Base-by-base conservation (phyloP, 2,113 vertebrate species). In the Cromileptes altivelis region DNA sequence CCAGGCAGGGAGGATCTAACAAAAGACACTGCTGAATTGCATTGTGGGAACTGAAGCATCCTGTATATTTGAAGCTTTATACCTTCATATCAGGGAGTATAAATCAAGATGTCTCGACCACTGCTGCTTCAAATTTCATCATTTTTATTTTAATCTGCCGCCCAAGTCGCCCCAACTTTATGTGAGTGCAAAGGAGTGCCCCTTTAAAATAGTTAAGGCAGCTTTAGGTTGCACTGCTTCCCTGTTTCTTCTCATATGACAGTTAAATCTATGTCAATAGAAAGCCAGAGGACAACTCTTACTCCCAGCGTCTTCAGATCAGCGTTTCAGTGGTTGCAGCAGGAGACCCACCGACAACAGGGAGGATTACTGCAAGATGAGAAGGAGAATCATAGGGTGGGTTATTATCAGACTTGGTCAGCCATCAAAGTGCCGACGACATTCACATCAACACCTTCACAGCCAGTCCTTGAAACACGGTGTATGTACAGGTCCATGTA, bases 361-460 rank as follows among this genome's bases (percentile, higher is more conserved):
- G 4, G 27, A 33, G 82, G 80, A 88, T 92, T 85, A 87, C 18
- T 57, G 67, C n/a, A 70, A 70, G 57, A 86, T 88, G 67, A 92
- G 67, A 79, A 45, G 68, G 58, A 89, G 52, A 89, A 75, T 89
- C 64, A 61, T 23, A 42, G 50, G n/a, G 6, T 3, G 4, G 8
- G 14, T 56, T 78, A 57, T 76, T 50, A 73, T 70, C 75, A 80
- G 65, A 56, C 65, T 55, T 40, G 49, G 70, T 85, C 42, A 18
- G 55, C 33, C 0, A n/a, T 57, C 10, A 3, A 71, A 88, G 82
- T 56, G 12, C 50, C 1, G 30, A 5, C n/a, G 25, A 30, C 4
- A 6, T 70, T 80, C 30, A 56, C 6, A 23, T 57, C 7, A 60
- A 19, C 14, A 19, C 45, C 40, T 77, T 58, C 11, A n/a, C 45